Evolutionary conservation across 2,888 invertebrate species (phyloP).

Genomic region (Polia nebulosa): DNA sequence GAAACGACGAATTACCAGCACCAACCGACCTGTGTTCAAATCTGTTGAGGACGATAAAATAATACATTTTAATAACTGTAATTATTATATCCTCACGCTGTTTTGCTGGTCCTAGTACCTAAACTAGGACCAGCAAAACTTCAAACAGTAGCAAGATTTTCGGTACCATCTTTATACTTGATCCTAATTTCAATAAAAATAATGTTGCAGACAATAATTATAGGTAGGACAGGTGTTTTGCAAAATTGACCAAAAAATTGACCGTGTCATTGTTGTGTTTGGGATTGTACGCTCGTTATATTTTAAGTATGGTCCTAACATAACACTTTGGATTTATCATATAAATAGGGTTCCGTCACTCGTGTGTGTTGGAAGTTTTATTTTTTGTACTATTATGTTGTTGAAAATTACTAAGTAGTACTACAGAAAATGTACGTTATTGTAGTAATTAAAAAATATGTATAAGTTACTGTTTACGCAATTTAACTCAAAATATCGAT

Average conservation of each 20-base stretch:
- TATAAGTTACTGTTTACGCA: neutral
- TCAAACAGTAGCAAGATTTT: slow-evolving; percentile 35
- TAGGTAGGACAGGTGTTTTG: slow-evolving; percentile 62
- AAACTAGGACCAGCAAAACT: neutral
- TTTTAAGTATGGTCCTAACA: slow-evolving; percentile 73
- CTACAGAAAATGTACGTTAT: neutral
- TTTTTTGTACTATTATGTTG: neutral
- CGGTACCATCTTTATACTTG: slow-evolving; percentile 30
- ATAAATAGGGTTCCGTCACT: slow-evolving; percentile 58
- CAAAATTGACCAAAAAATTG: slow-evolving; percentile 58
- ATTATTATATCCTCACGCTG: slow-evolving; percentile 26
- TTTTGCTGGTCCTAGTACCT: too few relatives aligned
- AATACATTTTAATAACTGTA: neutral
- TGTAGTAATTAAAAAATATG: neutral
- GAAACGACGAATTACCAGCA: neutral
- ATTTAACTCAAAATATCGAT: neutral
- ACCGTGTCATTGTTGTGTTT: slow-evolving; percentile 61
- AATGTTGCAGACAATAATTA: slow-evolving; percentile 33
- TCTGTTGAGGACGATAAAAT: neutral
- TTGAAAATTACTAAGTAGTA: neutral
- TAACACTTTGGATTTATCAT: slow-evolving; percentile 71
- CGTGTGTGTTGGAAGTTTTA: neutral
- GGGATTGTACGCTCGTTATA: slow-evolving; percentile 54
- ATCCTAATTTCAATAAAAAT: slow-evolving; percentile 49
- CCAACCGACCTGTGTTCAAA: neutral